Conservation (phyloP, 2,888 invertebrate species). For the Sphecodes monilicornis region DNA sequence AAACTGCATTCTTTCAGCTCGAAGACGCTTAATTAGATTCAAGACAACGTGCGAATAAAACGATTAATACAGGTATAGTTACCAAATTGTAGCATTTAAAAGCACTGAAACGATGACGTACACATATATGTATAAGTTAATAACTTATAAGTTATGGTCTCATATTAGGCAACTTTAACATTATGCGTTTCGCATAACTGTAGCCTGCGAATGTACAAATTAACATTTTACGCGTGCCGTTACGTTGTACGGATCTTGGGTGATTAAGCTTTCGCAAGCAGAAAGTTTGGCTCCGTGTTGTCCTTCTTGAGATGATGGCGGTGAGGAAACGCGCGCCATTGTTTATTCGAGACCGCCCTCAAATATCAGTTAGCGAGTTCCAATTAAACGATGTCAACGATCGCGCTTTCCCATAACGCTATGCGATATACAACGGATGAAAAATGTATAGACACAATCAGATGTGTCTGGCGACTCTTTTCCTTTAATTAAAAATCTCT, state of each 20-base stretch:
- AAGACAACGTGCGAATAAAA: no score
- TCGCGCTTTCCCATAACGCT: background rate
- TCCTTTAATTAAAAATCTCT: background rate
- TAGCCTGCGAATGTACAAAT: slow-evolving; percentile 28
- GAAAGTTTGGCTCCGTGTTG: slow-evolving; percentile 41
- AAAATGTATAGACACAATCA: no score
- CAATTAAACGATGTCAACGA: background rate
- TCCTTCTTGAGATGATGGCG: slow-evolving; percentile 41
- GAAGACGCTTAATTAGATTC: no score
- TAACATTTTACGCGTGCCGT: slow-evolving; percentile 41
- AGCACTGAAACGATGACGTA: no score
- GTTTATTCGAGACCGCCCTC: slow-evolving; percentile 26
- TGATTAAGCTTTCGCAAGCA: slow-evolving; percentile 37
- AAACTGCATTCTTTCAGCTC: no score
- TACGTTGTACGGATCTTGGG: slow-evolving; percentile 1
- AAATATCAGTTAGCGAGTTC: slow-evolving; percentile 13
- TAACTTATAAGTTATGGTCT: background rate
- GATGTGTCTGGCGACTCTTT: background rate
- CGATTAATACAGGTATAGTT: no score
- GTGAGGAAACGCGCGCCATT: slow-evolving; percentile 13
- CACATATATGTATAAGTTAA: no score
- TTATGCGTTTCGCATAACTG: slow-evolving; percentile 6
- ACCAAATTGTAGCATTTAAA: no score
- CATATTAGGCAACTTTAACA: slow-evolving; percentile 8
- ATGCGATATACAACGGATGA: no score